phyloP scores from a whole-genome alignment of 1,140 invertebrate species.

The Drosophila serrata region DNA sequence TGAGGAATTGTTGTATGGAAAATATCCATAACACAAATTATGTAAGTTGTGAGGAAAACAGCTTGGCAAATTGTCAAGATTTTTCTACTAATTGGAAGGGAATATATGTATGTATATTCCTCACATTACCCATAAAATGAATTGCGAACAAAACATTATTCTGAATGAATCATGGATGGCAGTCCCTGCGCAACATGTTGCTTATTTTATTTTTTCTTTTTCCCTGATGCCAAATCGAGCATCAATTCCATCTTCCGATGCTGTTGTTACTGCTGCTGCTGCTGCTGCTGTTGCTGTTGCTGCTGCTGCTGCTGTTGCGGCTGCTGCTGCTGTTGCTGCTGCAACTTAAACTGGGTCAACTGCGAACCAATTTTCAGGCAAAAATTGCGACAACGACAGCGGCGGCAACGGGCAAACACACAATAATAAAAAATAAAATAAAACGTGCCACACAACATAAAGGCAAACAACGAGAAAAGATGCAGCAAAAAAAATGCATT shows the following conservation, averaged over 20 bases:
- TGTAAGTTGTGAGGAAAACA: no score
- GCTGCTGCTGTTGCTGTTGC: no score
- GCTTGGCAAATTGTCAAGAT: neutral
- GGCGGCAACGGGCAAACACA: conserved; percentile 43
- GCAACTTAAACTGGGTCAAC: conserved; percentile 71
- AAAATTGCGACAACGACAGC: conserved; percentile 60
- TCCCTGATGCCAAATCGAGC: conserved; percentile 31
- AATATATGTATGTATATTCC: neutral
- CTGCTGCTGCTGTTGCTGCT: conserved; percentile 20
- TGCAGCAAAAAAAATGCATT: conserved; percentile 63
- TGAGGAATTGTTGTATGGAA: neutral
- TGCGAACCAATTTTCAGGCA: conserved; percentile 76
- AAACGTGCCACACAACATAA: conserved; percentile 53
- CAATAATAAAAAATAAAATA: conserved; percentile 52
- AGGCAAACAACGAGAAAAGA: conserved; percentile 35
- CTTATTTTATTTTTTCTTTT: conserved; percentile 8
- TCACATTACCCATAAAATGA: neutral
- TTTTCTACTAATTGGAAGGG: neutral
- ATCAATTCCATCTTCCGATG: conserved; percentile 25
- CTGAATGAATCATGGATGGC: conserved; percentile 6
- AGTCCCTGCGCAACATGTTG: conserved; percentile 22
- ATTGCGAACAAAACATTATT: neutral
- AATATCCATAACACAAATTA: neutral
- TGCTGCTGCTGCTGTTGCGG: conserved; percentile 15
- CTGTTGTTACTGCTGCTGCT: conserved; percentile 14